phyloP scores from a whole-genome alignment of 2,888 invertebrate genomes.

The Lithosia quadra region DNA sequence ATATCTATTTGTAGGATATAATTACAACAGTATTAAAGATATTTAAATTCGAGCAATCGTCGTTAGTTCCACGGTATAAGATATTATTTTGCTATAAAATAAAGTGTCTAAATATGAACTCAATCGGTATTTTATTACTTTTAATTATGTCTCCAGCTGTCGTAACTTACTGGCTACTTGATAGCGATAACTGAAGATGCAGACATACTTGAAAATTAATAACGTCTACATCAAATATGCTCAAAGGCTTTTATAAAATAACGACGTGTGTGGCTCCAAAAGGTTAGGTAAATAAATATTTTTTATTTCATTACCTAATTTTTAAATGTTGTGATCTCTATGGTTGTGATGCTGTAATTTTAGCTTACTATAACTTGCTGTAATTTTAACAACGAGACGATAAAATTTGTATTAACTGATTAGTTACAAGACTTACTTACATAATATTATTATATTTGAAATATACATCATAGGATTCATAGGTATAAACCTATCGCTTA shows the following conservation, averaged over 20 bases:
- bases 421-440: too few species aligned
- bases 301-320: neutral
- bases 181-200: conserved; percentile 11
- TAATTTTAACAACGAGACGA: too few species aligned
- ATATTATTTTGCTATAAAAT: conserved; percentile 13
- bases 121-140: conserved; percentile 14
- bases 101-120: conserved; percentile 12
- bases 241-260: conserved; percentile 3
- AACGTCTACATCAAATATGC: conserved; percentile 10
- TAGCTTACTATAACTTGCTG: too few species aligned
- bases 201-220: conserved; percentile 15
- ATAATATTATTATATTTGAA: too few species aligned
- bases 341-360: too few species aligned
- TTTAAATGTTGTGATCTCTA: neutral
- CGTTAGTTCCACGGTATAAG: neutral
- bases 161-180: conserved; percentile 14
- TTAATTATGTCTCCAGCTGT: conserved; percentile 14
- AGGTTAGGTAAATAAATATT: neutral
- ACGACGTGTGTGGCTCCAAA: neutral
- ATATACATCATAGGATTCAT: too few species aligned
- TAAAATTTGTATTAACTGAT: too few species aligned
- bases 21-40: neutral
- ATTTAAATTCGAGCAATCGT: neutral
- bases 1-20: neutral
- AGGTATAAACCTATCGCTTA: too few species aligned